Percentiles rank a stretch among this genome's conserved stretches.
Conservation (phyloP, 2,888 invertebrate genomes). For the Ophion ellenae region DNA sequence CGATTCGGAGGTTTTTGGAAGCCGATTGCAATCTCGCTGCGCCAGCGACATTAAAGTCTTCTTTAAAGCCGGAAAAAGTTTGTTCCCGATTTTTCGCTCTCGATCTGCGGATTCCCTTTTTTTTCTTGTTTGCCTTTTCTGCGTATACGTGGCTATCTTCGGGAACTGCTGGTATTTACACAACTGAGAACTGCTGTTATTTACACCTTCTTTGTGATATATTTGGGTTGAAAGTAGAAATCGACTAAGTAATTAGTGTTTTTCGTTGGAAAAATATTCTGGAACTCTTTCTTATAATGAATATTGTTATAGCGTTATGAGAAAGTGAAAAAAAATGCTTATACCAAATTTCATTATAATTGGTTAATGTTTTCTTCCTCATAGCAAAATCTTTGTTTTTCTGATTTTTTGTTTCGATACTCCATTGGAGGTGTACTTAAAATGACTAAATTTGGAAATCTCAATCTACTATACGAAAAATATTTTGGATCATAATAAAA, state of each 20-base stretch:
- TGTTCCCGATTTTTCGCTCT: background rate
- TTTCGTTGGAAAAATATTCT: background rate
- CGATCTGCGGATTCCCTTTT: background rate
- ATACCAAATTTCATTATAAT: no score
- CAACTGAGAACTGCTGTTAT: no score
- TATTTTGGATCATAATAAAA: no score
- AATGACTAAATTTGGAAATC: no score
- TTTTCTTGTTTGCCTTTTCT: background rate
- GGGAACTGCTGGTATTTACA: background rate
- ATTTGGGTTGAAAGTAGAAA: background rate
- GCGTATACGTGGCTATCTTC: background rate
- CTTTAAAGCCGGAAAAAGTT: background rate
- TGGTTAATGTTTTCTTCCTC: no score
- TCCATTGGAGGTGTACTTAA: no score
- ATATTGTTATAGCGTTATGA: no score
- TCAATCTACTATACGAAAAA: no score
- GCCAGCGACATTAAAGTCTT: conserved; percentile 1
- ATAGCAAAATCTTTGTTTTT: no score
- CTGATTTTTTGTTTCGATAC: no score
- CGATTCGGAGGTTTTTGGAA: conserved; percentile 19
- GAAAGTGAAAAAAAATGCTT: no score
- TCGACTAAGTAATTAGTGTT: background rate
- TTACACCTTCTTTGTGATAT: background rate
- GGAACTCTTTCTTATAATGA: no score
- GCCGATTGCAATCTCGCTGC: background rate